These are phyloP conservation scores for Hassar affinis DNA, from an alignment of 2,113 vertebrate genomes.

Conservation along the genomic window DNA sequence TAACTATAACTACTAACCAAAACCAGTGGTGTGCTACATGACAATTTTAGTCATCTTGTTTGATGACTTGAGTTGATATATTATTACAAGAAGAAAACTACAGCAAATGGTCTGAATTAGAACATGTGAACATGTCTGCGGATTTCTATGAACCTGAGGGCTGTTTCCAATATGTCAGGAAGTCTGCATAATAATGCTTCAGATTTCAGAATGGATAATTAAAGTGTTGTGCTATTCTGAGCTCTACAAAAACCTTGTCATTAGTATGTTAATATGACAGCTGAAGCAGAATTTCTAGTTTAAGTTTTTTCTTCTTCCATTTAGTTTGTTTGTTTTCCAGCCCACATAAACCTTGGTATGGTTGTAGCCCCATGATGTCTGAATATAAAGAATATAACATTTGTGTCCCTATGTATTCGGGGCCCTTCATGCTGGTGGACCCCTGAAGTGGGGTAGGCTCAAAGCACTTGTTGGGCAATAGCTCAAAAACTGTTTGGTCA, in stretches of 20 bases:
- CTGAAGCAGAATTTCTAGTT: too few relatives aligned
- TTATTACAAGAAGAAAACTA: not conserved
- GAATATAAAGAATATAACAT: too few relatives aligned
- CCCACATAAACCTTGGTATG: too few relatives aligned
- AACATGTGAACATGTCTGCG: not conserved
- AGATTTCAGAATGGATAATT: not conserved
- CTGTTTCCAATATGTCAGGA: not conserved
- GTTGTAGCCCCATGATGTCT: too few relatives aligned
- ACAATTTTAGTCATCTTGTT: not conserved
- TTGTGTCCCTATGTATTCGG: too few relatives aligned
- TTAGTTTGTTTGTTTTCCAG: too few relatives aligned
- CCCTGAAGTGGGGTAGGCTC: too few relatives aligned
- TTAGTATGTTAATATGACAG: not conserved
- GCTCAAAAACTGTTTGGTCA: too few relatives aligned
- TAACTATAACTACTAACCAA: not conserved
- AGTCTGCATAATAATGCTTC: not conserved
- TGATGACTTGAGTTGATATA: not conserved
- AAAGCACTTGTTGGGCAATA: too few relatives aligned
- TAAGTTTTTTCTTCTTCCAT: too few relatives aligned
- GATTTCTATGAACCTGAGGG: not conserved
- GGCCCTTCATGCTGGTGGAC: too few relatives aligned
- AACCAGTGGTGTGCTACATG: not conserved
- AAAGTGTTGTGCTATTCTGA: not conserved
- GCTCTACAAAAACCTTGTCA: not conserved
- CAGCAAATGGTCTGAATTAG: not conserved